phyloP scores from a whole-genome alignment of 2,113 vertebrate genomes.

The Lates calcarifer region DNA sequence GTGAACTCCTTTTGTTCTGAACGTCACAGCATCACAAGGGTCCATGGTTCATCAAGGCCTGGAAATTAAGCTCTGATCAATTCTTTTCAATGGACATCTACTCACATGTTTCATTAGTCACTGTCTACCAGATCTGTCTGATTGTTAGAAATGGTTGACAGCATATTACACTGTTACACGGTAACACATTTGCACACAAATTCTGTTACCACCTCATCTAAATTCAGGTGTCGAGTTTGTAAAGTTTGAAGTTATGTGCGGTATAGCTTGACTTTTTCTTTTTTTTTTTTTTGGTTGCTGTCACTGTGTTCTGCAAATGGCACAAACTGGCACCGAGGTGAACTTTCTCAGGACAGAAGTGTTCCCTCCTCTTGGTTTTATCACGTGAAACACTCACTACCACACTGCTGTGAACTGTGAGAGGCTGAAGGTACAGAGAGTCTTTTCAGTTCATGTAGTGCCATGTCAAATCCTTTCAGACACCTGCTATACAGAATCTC shows the following conservation, averaged over 20 bases:
- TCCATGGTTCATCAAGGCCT: slow-evolving; percentile 34
- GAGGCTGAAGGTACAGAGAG: slow-evolving; percentile 39
- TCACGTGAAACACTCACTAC: slow-evolving; percentile 20
- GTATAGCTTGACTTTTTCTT: no score
- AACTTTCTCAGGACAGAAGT: neutral
- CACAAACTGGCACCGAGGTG: neutral
- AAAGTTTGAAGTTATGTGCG: no score
- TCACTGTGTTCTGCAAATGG: neutral
- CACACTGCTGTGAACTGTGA: slow-evolving; percentile 7
- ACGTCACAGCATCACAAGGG: slow-evolving; percentile 40
- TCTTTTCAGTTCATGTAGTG: slow-evolving; percentile 5
- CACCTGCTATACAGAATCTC: neutral
- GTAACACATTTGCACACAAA: neutral
- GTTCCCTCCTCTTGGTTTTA: neutral
- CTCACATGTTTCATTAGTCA: slow-evolving; percentile 30
- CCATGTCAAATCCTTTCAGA: slow-evolving; percentile 35
- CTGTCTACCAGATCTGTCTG: neutral
- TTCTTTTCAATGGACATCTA: slow-evolving; percentile 10
- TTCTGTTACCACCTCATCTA: no score
- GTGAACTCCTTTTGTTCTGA: slow-evolving; percentile 7
- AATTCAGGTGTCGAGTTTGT: no score
- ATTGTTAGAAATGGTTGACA: neutral
- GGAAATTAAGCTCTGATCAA: slow-evolving; percentile 29
- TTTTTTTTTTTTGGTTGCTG: neutral
- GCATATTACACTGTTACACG: neutral